A percentile compares a stretch with the other conserved stretches of the same genome.
Evolutionary conservation across 1,140 invertebrate genomes (phyloP).

Genomic region (Neoseiulus cucumeris): DNA sequence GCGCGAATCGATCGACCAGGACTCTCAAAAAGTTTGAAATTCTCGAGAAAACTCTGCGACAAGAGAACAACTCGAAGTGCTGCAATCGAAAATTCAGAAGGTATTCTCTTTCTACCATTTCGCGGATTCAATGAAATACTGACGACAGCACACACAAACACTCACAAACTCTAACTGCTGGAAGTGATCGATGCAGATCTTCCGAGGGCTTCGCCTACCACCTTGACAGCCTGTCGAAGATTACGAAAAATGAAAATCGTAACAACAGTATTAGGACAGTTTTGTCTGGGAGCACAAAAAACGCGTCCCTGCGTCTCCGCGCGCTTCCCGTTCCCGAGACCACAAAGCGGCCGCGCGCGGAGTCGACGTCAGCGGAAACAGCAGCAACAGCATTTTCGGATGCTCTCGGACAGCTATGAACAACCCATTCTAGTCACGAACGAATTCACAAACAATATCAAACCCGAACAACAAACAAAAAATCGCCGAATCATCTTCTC

Average conservation of each 20-base stretch:
- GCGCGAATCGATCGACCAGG: too few relatives aligned
- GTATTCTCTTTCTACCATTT: too few relatives aligned
- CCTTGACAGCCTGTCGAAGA: background rate
- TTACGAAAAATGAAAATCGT: background rate
- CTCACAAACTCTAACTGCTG: too few relatives aligned
- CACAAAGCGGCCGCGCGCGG: background rate
- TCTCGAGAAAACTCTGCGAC: too few relatives aligned
- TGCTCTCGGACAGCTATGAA: background rate
- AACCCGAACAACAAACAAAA: background rate
- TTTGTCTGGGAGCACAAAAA: background rate
- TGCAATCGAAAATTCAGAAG: too few relatives aligned
- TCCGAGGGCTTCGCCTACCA: too few relatives aligned
- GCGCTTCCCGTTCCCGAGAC: background rate
- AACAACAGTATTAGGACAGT: background rate
- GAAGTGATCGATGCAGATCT: too few relatives aligned
- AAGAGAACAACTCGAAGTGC: too few relatives aligned
- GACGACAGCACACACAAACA: too few relatives aligned
- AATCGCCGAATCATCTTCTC: background rate
- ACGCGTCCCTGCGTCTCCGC: background rate
- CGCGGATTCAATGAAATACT: too few relatives aligned
- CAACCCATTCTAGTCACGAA: conserved; percentile 11
- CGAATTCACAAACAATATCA: background rate
- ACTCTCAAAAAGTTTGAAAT: too few relatives aligned
- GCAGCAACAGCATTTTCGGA: background rate
- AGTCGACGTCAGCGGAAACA: too few relatives aligned